Percentiles rank a stretch among this genome's conserved stretches.
These are phyloP conservation scores for Nycticebus coucang DNA, from an alignment of 2,113 vertebrate species.

Conservation along the genomic window DNA sequence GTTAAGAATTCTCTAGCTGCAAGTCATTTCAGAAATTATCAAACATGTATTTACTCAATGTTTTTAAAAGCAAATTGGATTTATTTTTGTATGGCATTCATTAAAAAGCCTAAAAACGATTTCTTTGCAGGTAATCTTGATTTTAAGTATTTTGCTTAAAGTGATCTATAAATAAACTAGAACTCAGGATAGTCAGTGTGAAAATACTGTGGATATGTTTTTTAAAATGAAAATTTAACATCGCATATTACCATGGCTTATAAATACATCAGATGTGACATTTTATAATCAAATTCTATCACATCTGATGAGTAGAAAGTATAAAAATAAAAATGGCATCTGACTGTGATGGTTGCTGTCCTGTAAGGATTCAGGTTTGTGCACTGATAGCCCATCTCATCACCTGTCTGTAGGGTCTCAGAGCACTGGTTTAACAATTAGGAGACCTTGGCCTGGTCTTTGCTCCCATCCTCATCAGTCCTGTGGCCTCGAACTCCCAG, in stretches of 20 bases:
- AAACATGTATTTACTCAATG: constrained; percentile 9
- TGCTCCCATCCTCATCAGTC: no score
- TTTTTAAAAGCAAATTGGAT: constrained; percentile 49
- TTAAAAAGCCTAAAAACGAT: constrained; percentile 43
- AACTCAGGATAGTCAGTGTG: constrained; percentile 15
- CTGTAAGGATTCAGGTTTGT: not conserved
- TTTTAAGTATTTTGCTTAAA: constrained; percentile 28
- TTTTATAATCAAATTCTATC: not conserved
- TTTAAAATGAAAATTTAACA: constrained; percentile 12
- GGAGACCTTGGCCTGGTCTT: not conserved
- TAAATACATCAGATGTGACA: not conserved
- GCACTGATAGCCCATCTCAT: not conserved
- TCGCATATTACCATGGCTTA: not conserved
- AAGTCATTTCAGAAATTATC: not conserved
- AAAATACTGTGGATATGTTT: constrained; percentile 12
- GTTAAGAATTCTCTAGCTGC: not conserved
- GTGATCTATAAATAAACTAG: not conserved
- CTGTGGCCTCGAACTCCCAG: not conserved
- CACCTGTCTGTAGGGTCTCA: accelerated
- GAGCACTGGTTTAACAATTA: not conserved
- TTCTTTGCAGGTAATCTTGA: constrained; percentile 42
- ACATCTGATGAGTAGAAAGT: not conserved
- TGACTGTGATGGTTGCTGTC: no score
- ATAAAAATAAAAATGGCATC: not conserved
- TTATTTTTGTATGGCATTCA: constrained; percentile 15